A percentile compares a stretch with the other conserved stretches of the same genome.
Evolutionary conservation across 1,140 invertebrate species (phyloP).

Genomic region (Eubasilissa regina): DNA sequence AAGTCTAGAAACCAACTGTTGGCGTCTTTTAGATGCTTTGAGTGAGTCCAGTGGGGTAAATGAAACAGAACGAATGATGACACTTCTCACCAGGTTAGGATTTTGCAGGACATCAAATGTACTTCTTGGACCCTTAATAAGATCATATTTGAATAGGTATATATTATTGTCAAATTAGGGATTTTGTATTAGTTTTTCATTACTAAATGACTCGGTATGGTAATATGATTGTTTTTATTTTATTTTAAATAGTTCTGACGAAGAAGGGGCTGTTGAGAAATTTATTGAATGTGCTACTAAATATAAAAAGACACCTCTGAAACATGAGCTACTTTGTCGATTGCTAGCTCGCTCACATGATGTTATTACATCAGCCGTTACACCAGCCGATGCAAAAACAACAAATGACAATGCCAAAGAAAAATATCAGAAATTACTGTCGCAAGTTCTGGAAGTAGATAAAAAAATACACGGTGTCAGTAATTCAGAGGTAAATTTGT

Average conservation of each 20-base stretch:
- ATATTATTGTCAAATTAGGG: not conserved
- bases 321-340: slow-evolving; percentile 71
- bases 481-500: slow-evolving; percentile 65
- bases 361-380: not conserved
- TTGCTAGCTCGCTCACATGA: slow-evolving; percentile 34
- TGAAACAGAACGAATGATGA: slow-evolving; percentile 67
- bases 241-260: slow-evolving; percentile 65
- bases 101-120: slow-evolving; percentile 70
- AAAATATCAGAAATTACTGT: slow-evolving; percentile 27
- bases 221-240: not conserved
- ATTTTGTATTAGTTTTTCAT: slow-evolving; percentile 18
- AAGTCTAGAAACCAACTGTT: slow-evolving; percentile 68
- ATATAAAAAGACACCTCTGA: slow-evolving; percentile 72
- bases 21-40: slow-evolving; percentile 69
- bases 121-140: slow-evolving; percentile 71
- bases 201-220: not conserved
- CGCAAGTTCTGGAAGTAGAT: slow-evolving; percentile 35
- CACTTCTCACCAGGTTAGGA: slow-evolving; percentile 65
- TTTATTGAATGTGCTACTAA: slow-evolving; percentile 65
- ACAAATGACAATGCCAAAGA: not conserved
- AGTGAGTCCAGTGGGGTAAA: slow-evolving; percentile 62
- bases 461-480: slow-evolving; percentile 65
- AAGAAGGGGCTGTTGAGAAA: slow-evolving; percentile 68
- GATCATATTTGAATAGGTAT: slow-evolving; percentile 70
- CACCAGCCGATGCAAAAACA: not conserved